A percentile compares a stretch with the other conserved stretches of the same genome.
Evolutionary conservation across 92 coral and sea anemone genomes (phyloP).

Genomic region (Epizoanthus rinbou): DNA sequence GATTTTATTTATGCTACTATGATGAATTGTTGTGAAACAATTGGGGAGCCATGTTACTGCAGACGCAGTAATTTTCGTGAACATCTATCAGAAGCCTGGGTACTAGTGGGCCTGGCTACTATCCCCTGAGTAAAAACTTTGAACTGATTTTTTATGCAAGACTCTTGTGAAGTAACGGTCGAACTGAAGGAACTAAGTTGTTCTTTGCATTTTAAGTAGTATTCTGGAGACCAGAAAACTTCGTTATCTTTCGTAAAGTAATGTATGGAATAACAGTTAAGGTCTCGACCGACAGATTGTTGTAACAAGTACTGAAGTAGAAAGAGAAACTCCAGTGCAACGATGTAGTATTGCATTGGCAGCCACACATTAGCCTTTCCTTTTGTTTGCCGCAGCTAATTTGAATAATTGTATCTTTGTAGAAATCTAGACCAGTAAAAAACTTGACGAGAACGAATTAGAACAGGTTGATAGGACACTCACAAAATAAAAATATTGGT

Average conservation of each 20-base stretch:
- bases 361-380: too few species aligned
- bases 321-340: too few species aligned
- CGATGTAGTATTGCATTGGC: too few species aligned
- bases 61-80: slow-evolving; percentile 1
- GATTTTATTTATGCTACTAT: slow-evolving; percentile 6
- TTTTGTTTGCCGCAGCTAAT: too few species aligned
- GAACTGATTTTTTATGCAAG: slow-evolving; percentile 14
- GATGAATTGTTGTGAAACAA: background rate
- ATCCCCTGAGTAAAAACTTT: background rate
- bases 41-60: slow-evolving; percentile 32
- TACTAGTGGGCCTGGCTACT: slow-evolving; percentile 25
- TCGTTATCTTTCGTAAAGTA: slow-evolving; percentile 3
- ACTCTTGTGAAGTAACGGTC: slow-evolving; percentile 5
- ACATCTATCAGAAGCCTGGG: background rate
- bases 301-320: too few species aligned
- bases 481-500: too few species aligned
- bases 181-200: slow-evolving; percentile 8
- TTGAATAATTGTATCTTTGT: too few species aligned
- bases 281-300: background rate
- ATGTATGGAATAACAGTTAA: slow-evolving; percentile 4
- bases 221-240: background rate
- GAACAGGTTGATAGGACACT: too few species aligned
- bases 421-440: too few species aligned
- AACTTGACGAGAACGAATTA: too few species aligned
- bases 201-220: background rate